Conservation (phyloP, 2,888 invertebrate species). For the Branchellion lobata region DNA sequence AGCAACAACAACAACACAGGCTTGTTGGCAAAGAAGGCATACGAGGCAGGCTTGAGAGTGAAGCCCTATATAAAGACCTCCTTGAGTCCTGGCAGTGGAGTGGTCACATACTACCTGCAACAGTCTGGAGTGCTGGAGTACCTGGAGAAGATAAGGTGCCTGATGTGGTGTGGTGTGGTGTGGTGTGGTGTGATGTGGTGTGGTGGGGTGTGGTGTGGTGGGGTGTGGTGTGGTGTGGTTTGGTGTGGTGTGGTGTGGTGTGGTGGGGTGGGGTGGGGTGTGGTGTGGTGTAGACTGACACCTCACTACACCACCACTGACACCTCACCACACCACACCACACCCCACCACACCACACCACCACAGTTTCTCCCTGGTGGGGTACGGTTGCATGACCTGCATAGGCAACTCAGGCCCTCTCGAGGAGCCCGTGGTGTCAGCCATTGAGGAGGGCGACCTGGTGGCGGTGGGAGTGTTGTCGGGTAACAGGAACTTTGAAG, state of each 20-base stretch:
- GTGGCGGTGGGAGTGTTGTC: constrained; percentile 94
- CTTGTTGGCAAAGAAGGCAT: constrained; percentile 87
- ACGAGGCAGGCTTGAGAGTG: constrained; percentile 83
- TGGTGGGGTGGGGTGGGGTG: background rate
- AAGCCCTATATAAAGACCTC: constrained; percentile 94
- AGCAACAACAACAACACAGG: constrained; percentile 52
- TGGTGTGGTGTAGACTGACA: no score
- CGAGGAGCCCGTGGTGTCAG: constrained; percentile 83
- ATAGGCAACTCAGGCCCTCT: constrained; percentile 97
- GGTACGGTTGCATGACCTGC: constrained; percentile 99
- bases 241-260: background rate
- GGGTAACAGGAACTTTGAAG: constrained; percentile 97
- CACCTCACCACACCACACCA: background rate
- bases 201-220: no score
- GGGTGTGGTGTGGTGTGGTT: constrained; percentile 41
- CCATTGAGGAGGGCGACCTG: constrained; percentile 86
- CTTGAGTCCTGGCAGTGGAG: constrained; percentile 90
- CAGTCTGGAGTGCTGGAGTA: constrained; percentile 90
- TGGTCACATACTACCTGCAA: constrained; percentile 83
- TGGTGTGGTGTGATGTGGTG: background rate
- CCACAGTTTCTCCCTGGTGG: constrained; percentile 80
- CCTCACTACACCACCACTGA: background rate
- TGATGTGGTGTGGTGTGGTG: constrained; percentile 41
- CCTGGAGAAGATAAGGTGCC: constrained; percentile 78
- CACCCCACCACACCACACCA: background rate